Conservation (phyloP, 1,140 invertebrate genomes). For the Nasonia longicornis region DNA sequence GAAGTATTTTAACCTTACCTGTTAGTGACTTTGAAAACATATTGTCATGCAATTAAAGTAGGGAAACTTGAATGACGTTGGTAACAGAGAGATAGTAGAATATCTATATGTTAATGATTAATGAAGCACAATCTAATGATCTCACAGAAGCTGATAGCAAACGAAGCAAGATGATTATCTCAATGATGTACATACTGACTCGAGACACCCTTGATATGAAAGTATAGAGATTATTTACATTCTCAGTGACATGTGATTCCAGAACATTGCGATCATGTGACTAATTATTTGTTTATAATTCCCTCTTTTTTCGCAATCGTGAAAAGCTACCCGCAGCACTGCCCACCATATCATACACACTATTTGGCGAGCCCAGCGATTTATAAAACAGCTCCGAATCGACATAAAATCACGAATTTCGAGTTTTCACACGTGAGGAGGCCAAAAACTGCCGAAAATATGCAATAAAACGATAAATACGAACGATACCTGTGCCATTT, state of each 20-base stretch:
- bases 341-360: not conserved
- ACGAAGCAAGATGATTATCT: conserved; percentile 6
- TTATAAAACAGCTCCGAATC: not conserved
- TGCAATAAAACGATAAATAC: not conserved
- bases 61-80: not conserved
- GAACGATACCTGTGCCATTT: conserved; percentile 20
- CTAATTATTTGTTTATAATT: not conserved
- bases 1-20: conserved; percentile 35
- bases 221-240: not conserved
- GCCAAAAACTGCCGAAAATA: not conserved
- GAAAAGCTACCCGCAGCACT: conserved; percentile 1
- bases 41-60: not conserved
- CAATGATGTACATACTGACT: not conserved
- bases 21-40: conserved; percentile 4
- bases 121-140: conserved; percentile 17
- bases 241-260: not conserved
- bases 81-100: not conserved
- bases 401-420: not conserved
- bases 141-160: conserved; percentile 8
- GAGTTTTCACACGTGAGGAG: not conserved
- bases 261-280: not conserved
- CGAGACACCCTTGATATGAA: not conserved
- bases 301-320: not conserved
- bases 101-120: conserved; percentile 28
- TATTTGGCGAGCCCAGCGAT: not conserved